Evolutionary conservation across 92 coral and sea anemone species (phyloP).

Genomic region (Heteractis magnifica): DNA sequence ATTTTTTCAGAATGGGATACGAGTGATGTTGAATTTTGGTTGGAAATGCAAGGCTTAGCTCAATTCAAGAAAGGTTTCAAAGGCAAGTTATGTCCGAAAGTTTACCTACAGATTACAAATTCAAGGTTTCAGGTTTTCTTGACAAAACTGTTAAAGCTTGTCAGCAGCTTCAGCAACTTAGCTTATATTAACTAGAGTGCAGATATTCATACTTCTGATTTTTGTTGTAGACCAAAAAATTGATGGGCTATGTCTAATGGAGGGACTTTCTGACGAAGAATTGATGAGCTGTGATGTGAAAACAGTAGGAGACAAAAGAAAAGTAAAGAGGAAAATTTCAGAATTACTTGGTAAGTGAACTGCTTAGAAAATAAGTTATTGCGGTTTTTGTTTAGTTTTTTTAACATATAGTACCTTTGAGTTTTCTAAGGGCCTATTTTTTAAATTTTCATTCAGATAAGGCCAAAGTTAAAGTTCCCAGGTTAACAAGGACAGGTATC

Average conservation of each 20-base stretch:
- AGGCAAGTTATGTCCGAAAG: not conserved
- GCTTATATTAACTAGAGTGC: too few relatives aligned
- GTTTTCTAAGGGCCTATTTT: not conserved
- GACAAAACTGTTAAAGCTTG: too few relatives aligned
- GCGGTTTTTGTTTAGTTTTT: not conserved
- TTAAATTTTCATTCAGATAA: not conserved
- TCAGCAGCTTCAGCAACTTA: too few relatives aligned
- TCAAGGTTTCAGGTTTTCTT: not conserved
- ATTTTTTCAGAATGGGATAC: not conserved
- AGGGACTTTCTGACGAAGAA: not conserved
- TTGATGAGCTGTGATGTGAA: not conserved
- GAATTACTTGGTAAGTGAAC: not conserved
- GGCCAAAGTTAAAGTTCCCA: not conserved
- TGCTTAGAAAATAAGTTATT: not conserved
- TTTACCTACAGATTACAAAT: not conserved
- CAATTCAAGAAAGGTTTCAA: slow-evolving; percentile 4
- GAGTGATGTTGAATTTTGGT: slow-evolving; percentile 2
- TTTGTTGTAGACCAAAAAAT: not conserved
- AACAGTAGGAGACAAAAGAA: not conserved
- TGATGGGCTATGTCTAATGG: not conserved
- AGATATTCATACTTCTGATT: not conserved
- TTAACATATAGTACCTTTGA: not conserved
- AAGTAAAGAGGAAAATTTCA: not conserved
- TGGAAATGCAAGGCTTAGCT: not conserved
- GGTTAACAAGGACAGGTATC: not conserved